These are phyloP conservation scores for Cololabis saira DNA, from an alignment of 2,113 vertebrate genomes.

Conservation along the genomic window DNA sequence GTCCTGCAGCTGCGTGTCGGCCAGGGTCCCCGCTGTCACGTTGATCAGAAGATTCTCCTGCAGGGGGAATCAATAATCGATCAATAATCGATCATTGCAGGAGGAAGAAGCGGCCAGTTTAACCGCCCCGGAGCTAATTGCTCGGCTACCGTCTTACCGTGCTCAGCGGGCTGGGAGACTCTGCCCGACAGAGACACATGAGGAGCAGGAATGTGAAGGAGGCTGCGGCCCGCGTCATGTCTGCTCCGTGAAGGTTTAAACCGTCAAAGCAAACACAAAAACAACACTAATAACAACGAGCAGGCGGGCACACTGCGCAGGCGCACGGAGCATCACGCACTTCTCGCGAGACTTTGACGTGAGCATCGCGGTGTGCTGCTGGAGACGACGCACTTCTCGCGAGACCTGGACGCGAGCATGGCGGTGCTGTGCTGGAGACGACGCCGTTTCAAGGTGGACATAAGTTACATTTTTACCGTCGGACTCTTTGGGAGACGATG, in stretches of 20 bases:
- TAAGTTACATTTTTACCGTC: too few species aligned
- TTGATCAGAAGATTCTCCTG: slow-evolving; percentile 88
- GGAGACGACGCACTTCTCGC: slow-evolving; percentile 95
- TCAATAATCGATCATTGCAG: too few species aligned
- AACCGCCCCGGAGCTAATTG: slow-evolving; percentile 19
- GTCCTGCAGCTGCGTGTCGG: slow-evolving; percentile 71
- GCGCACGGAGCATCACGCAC: slow-evolving; percentile 3
- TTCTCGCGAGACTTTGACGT: slow-evolving; percentile 41
- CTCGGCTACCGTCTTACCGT: slow-evolving; percentile 63
- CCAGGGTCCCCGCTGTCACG: slow-evolving; percentile 78
- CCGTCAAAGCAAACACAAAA: too few species aligned
- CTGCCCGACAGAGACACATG: slow-evolving; percentile 18
- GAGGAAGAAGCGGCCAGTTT: too few species aligned
- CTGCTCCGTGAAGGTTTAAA: slow-evolving; percentile 13
- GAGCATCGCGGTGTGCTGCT: slow-evolving; percentile 92
- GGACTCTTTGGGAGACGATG: too few species aligned
- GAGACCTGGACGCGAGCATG: too few species aligned
- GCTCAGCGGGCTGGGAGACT: slow-evolving; percentile 45
- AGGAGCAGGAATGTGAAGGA: slow-evolving; percentile 18
- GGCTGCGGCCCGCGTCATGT: slow-evolving; percentile 11
- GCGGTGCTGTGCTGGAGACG: too few species aligned
- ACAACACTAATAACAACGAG: too few species aligned
- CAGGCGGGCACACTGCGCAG: slow-evolving; percentile 10
- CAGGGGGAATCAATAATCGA: neutral
- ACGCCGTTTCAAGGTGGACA: too few species aligned